Percentiles rank a stretch among this genome's conserved stretches.
Evolutionary conservation across 2,797 vertebrate species (phyloP).

Genomic region (Lacerta bilineata): DNA sequence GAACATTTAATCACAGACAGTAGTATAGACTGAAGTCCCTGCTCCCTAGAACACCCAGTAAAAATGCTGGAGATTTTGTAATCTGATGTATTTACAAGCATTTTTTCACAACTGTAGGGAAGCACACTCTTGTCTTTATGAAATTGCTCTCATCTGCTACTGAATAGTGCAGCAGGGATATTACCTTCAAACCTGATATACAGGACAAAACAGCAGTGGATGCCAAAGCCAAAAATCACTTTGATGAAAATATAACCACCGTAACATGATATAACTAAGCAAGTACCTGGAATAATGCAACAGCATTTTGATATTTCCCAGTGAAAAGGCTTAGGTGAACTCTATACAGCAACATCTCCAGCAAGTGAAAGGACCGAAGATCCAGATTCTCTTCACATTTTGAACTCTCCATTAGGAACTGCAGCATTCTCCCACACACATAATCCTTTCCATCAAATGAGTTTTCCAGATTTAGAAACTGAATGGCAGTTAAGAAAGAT

Average conservation of each 20-base stretch:
- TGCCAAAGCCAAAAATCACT: neutral
- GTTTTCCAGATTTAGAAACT: conserved; percentile 92
- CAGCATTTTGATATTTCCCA: conserved; percentile 87
- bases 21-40: neutral
- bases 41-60: neutral
- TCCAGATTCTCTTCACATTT: conserved; percentile 75
- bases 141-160: neutral
- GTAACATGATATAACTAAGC: neutral
- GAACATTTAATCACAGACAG: neutral
- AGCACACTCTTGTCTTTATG: too few relatives aligned
- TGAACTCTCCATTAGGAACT: conserved; percentile 82
- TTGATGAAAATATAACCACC: neutral
- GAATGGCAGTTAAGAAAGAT: conserved; percentile 41
- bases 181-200: neutral
- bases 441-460: conserved; percentile 95
- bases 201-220: neutral
- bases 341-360: conserved; percentile 92
- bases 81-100: neutral
- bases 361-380: conserved; percentile 88
- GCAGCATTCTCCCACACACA: conserved; percentile 89
- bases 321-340: conserved; percentile 91
- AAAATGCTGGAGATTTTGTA: neutral
- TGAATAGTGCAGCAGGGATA: neutral
- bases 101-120: neutral
- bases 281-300: conserved; percentile 88